These are phyloP conservation scores for Venturia canescens DNA, from an alignment of 1,140 invertebrate species.

Conservation along the genomic window DNA sequence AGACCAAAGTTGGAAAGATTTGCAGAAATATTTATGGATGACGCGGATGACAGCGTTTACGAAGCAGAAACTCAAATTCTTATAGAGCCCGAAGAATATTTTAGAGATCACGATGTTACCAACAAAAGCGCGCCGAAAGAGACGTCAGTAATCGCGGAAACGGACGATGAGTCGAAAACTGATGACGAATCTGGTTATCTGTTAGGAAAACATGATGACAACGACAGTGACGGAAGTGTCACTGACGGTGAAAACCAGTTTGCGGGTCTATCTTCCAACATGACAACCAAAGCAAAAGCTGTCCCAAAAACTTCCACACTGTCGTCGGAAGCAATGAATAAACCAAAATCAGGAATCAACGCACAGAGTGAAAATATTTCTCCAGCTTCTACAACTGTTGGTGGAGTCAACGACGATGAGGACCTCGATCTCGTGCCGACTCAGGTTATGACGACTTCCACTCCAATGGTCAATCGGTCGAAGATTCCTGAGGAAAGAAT, in stretches of 20 bases:
- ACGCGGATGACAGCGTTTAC: too few species aligned
- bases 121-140: not conserved
- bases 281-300: not conserved
- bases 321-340: not conserved
- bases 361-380: not conserved
- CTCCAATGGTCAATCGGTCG: not conserved
- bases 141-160: not conserved
- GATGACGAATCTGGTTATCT: slow-evolving; percentile 29
- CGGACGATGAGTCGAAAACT: slow-evolving; percentile 19
- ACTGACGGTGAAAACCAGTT: not conserved
- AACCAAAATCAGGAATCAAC: not conserved
- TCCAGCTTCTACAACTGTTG: not conserved
- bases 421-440: slow-evolving; percentile 41
- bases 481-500: not conserved
- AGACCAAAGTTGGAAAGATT: too few species aligned
- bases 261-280: not conserved
- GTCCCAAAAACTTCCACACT: not conserved
- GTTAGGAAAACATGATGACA: not conserved
- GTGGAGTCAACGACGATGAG: not conserved
- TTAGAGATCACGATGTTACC: too few species aligned
- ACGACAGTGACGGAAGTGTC: not conserved
- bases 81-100: too few species aligned
- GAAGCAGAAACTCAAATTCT: too few species aligned
- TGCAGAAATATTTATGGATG: too few species aligned
- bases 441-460: slow-evolving; percentile 23